These are phyloP conservation scores for Marcusenius ussheri DNA, from an alignment of 2,113 vertebrate species.

Conservation along the genomic window DNA sequence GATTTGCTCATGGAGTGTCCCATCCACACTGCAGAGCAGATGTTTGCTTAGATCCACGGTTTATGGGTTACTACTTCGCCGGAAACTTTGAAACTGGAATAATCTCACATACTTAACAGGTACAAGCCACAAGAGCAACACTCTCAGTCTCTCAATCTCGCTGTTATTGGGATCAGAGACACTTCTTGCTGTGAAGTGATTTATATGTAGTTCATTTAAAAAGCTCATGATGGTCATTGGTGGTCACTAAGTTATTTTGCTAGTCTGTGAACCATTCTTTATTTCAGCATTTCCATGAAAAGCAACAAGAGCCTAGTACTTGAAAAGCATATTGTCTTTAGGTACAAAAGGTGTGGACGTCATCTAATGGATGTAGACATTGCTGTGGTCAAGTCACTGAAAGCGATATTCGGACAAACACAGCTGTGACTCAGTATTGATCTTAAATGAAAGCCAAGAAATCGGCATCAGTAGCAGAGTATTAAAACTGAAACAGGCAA, in stretches of 20 bases:
- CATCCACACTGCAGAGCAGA: neutral
- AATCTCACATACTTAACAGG: neutral
- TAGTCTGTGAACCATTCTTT: neutral
- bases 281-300: slow-evolving; percentile 5
- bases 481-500: slow-evolving; percentile 29
- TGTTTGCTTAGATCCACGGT: neutral
- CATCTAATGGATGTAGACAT: slow-evolving; percentile 37
- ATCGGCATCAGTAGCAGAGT: slow-evolving; percentile 54
- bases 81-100: neutral
- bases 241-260: neutral
- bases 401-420: slow-evolving; percentile 49
- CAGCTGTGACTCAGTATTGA: slow-evolving; percentile 51
- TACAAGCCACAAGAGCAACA: neutral
- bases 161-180: neutral
- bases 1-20: neutral
- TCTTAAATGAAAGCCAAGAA: slow-evolving; percentile 57
- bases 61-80: neutral
- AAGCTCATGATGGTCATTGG: neutral
- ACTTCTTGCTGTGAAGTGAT: neutral
- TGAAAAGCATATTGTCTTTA: slow-evolving; percentile 42
- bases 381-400: slow-evolving; percentile 49
- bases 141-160: neutral
- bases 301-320: slow-evolving; percentile 44
- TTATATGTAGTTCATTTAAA: neutral
- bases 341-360: slow-evolving; percentile 39